Conservation (phyloP, 2,113 vertebrate genomes). For the Phrynocephalus versicolor region DNA sequence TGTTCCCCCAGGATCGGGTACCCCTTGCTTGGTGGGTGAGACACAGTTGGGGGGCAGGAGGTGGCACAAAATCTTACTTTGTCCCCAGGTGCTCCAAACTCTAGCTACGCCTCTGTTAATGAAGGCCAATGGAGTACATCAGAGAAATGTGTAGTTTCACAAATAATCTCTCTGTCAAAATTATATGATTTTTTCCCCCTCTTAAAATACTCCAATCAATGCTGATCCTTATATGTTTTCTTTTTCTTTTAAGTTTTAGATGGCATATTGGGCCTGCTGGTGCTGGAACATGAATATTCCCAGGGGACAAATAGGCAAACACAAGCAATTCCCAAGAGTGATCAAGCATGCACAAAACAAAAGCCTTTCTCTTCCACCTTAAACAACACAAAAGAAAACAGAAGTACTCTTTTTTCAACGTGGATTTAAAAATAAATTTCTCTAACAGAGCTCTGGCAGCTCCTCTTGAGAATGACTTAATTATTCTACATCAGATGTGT, state of each 20-base stretch:
- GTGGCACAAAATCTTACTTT: too few relatives aligned
- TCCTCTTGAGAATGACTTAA: constrained; percentile 6
- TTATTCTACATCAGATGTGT: background rate
- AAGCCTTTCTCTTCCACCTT: background rate
- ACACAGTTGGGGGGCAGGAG: too few relatives aligned
- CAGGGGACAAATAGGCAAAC: background rate
- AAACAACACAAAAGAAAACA: background rate
- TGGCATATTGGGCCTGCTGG: background rate
- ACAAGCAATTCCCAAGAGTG: background rate
- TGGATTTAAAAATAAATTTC: background rate
- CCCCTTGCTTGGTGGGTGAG: too few relatives aligned
- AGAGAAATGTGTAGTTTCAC: background rate
- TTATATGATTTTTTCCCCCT: background rate
- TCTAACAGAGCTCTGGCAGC: background rate
- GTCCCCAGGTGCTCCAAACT: too few relatives aligned
- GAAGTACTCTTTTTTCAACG: background rate
- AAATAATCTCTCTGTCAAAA: background rate
- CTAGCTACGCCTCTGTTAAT: too few relatives aligned
- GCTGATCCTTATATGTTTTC: fast-evolving
- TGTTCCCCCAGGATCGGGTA: too few relatives aligned
- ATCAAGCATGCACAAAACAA: background rate
- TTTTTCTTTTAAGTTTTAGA: background rate
- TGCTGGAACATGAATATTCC: background rate
- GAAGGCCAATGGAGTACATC: background rate
- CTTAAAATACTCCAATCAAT: background rate